These are phyloP conservation scores for Ophion slaviceki DNA, from an alignment of 2,888 invertebrate species.

Conservation along the genomic window DNA sequence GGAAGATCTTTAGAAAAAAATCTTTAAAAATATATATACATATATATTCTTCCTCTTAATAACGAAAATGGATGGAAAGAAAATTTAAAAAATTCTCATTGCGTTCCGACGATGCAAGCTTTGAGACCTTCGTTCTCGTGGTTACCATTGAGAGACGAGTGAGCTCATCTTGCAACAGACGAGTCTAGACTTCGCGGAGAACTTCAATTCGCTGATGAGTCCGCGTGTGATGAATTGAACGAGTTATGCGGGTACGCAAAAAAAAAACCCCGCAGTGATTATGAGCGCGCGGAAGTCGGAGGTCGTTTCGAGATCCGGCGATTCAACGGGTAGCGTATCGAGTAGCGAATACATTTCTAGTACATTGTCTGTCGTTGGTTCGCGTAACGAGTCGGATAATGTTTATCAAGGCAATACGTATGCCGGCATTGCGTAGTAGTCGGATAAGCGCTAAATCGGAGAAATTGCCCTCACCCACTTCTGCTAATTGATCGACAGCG, in stretches of 20 bases:
- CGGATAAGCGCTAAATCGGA: constrained; percentile 4
- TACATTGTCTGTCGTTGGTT: not conserved
- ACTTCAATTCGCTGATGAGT: not conserved
- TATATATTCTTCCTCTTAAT: not conserved
- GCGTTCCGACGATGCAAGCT: not conserved
- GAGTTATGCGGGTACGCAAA: not conserved
- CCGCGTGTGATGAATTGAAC: not conserved
- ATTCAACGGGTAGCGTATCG: not conserved
- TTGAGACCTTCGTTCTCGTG: not conserved
- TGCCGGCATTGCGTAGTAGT: not conserved
- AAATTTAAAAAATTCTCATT: not conserved
- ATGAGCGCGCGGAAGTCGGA: not conserved
- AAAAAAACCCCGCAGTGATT: not conserved
- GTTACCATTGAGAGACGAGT: not conserved
- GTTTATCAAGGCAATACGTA: not conserved
- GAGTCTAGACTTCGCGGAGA: not conserved
- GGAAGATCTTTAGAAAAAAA: not conserved
- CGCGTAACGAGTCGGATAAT: not conserved
- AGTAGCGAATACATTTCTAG: not conserved
- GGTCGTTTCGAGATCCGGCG: not conserved
- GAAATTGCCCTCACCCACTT: not conserved
- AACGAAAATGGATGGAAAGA: not conserved
- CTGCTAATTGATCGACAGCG: not conserved
- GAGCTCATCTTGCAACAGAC: constrained; percentile 40
- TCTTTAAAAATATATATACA: too few species aligned